Conservation (phyloP, 2,797 vertebrate genomes). For the Peromyscus eremicus region DNA sequence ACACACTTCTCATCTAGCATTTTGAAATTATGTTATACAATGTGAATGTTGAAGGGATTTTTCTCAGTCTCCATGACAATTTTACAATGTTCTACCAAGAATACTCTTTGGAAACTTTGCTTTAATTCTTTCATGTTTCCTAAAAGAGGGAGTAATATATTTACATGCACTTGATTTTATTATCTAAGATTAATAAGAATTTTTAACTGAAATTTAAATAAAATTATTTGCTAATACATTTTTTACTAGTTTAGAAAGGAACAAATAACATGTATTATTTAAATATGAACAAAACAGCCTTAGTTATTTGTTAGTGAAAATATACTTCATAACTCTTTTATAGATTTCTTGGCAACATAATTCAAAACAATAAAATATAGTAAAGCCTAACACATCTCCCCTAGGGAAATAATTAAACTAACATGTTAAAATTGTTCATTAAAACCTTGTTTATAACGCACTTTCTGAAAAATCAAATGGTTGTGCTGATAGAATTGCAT, state of each 20-base stretch:
- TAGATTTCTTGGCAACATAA: background rate
- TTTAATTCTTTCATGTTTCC: background rate
- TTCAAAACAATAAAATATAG: constrained; percentile 30
- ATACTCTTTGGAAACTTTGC: background rate
- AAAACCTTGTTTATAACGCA: background rate
- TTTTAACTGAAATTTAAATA: constrained; percentile 34
- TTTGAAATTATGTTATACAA: background rate
- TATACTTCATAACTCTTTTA: constrained; percentile 39
- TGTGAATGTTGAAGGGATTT: background rate
- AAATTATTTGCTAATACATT: background rate
- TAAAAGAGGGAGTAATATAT: background rate
- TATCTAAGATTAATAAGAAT: background rate
- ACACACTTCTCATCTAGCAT: background rate
- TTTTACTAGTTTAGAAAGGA: background rate
- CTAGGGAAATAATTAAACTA: background rate
- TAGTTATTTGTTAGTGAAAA: background rate
- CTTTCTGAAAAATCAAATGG: background rate
- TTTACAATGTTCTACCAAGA: background rate
- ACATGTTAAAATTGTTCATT: background rate
- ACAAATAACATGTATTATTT: background rate
- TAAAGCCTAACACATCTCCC: background rate
- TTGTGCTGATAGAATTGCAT: background rate
- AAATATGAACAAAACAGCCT: background rate
- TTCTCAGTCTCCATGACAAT: background rate
- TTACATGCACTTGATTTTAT: background rate